Conservation (phyloP, 1,140 invertebrate species). For the Nixonia krombeini region DNA sequence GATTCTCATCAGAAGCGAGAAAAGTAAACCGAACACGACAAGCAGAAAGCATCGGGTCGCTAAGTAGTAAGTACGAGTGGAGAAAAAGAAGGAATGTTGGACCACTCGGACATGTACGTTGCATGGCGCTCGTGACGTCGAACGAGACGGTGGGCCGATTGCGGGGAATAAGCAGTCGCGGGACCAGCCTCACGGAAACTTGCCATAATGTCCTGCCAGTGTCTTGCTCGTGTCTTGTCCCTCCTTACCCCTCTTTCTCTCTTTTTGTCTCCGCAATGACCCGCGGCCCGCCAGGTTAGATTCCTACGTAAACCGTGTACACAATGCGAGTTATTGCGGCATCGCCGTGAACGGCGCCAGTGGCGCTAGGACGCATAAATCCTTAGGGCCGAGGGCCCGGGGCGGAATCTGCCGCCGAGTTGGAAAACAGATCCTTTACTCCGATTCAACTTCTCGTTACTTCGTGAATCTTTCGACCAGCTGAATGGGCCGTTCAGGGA, state of each 20-base stretch:
- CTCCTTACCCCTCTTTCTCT: conserved; percentile 21
- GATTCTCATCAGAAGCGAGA: too few relatives aligned
- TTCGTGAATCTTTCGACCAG: conserved; percentile 14
- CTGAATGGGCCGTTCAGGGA: too few relatives aligned
- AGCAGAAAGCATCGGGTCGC: too few relatives aligned
- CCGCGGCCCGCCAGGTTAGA: conserved; percentile 47
- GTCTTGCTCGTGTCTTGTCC: conserved; percentile 24
- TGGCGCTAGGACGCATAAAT: conserved; percentile 55
- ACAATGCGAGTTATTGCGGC: conserved; percentile 56
- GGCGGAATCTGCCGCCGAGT: conserved; percentile 35
- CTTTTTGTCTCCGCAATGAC: conserved; percentile 45
- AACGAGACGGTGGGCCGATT: conserved; percentile 26
- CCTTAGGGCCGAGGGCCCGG: conserved; percentile 29
- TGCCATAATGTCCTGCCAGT: conserved; percentile 34
- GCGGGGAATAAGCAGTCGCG: conserved; percentile 40
- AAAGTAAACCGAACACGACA: too few relatives aligned
- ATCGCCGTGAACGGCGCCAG: conserved; percentile 50
- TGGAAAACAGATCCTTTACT: conserved; percentile 15
- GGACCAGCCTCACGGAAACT: conserved; percentile 9
- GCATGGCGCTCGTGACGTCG: conserved; percentile 36
- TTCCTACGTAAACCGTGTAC: conserved; percentile 50
- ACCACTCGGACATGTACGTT: conserved; percentile 39
- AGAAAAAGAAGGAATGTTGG: conserved; percentile 1
- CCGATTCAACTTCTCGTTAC: conserved; percentile 5
- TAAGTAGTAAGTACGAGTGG: too few relatives aligned